Conservation (phyloP, 1,140 invertebrate species). For the Lepidotrigona ventralis region DNA sequence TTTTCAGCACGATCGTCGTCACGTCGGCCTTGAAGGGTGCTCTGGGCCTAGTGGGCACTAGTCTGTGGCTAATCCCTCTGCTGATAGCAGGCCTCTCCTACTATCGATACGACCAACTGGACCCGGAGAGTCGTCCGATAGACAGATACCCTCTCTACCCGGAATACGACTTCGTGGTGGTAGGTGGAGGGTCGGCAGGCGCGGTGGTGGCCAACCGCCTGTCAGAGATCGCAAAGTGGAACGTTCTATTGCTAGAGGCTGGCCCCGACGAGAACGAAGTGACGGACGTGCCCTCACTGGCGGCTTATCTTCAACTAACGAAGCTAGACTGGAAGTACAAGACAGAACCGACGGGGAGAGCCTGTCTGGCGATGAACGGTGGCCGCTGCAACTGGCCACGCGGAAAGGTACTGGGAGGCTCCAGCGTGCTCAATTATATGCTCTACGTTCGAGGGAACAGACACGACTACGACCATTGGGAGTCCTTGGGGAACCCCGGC, state of each 20-base stretch:
- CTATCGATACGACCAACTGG: constrained; percentile 89
- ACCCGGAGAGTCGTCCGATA: constrained; percentile 87
- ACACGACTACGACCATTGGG: constrained; percentile 95
- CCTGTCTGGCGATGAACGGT: constrained; percentile 87
- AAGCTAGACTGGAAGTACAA: constrained; percentile 96
- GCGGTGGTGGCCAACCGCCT: constrained; percentile 95
- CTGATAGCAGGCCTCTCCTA: constrained; percentile 90
- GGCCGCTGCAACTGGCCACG: constrained; percentile 91
- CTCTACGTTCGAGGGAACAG: constrained; percentile 93
- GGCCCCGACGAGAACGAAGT: constrained; percentile 96
- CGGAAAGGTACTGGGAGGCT: constrained; percentile 93
- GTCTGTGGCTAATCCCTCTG: constrained; percentile 90
- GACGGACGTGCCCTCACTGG: constrained; percentile 92
- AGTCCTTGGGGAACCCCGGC: constrained; percentile 89
- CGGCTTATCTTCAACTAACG: constrained; percentile 92
- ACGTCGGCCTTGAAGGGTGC: constrained; percentile 88
- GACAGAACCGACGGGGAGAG: constrained; percentile 91
- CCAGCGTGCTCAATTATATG: constrained; percentile 97
- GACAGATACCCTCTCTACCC: constrained; percentile 81
- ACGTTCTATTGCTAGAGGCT: constrained; percentile 93
- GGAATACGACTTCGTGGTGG: constrained; percentile 92
- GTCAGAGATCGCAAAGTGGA: constrained; percentile 90
- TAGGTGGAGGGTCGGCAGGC: constrained; percentile 96
- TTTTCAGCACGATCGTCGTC: constrained; percentile 85
- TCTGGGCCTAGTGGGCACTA: constrained; percentile 85